A percentile compares a stretch with the other conserved stretches of the same genome.
phyloP scores from a whole-genome alignment of 2,797 vertebrate genomes.

The Malacoctenus gilli region DNA sequence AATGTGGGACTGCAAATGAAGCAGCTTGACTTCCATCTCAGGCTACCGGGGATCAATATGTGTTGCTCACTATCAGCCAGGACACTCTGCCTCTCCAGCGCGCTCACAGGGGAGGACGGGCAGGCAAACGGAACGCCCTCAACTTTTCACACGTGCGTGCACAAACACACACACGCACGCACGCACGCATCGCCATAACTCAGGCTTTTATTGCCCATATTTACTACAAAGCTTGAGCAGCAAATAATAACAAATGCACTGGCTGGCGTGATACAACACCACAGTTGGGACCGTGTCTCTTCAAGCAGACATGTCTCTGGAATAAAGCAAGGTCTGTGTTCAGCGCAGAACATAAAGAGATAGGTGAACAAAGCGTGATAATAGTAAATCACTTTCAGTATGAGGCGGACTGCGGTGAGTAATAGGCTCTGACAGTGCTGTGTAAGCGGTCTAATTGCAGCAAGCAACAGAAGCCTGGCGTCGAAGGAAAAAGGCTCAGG shows the following conservation, averaged over 20 bases:
- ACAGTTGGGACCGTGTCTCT: constrained; percentile 47
- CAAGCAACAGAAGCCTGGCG: constrained; percentile 63
- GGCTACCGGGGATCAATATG: constrained; percentile 78
- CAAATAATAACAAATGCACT: constrained; percentile 68
- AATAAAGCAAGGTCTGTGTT: constrained; percentile 45
- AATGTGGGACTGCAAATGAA: constrained; percentile 78
- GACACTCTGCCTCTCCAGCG: constrained; percentile 50
- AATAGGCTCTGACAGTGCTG: constrained; percentile 52
- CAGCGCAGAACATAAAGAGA: constrained; percentile 48
- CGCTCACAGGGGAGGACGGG: constrained; percentile 49
- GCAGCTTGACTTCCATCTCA: constrained; percentile 78
- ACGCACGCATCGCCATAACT: constrained; percentile 58
- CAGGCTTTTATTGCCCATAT: constrained; percentile 66
- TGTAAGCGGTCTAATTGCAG: constrained; percentile 56
- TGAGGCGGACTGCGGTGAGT: constrained; percentile 43
- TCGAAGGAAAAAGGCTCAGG: constrained; percentile 41
- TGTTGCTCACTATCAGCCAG: constrained; percentile 75
- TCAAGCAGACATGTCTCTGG: constrained; percentile 55
- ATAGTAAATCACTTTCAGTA: constrained; percentile 56
- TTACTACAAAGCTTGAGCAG: constrained; percentile 65
- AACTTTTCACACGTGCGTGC: constrained; percentile 50
- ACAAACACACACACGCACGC: constrained; percentile 31
- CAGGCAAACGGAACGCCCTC: constrained; percentile 63
- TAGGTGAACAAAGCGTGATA: constrained; percentile 53
- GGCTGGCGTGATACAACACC: constrained; percentile 50